These are phyloP conservation scores for Clepsis dumicolana DNA, from an alignment of 2,888 invertebrate species.

Conservation along the genomic window DNA sequence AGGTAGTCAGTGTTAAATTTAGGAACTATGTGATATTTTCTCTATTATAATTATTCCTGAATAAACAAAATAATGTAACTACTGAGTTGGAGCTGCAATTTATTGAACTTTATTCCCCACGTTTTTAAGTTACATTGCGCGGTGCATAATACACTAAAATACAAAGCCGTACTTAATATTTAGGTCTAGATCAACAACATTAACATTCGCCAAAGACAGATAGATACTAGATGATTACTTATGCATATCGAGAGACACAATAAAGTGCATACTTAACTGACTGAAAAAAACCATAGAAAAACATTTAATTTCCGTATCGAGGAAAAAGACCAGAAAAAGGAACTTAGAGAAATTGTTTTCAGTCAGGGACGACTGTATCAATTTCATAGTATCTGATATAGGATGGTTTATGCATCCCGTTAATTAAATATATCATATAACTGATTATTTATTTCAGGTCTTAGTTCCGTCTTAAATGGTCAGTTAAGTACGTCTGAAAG, in stretches of 20 bases:
- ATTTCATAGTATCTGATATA: neutral
- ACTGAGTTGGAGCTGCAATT: neutral
- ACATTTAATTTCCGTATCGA: too few species aligned
- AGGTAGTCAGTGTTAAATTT: conserved; percentile 68
- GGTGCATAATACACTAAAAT: neutral
- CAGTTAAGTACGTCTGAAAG: too few species aligned
- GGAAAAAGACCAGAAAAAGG: neutral
- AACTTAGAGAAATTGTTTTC: neutral
- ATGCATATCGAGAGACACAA: neutral
- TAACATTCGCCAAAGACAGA: neutral
- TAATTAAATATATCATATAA: too few species aligned
- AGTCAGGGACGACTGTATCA: neutral
- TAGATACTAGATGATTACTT: neutral
- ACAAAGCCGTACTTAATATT: neutral
- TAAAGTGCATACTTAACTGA: neutral
- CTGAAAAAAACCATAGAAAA: neutral
- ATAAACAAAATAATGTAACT: conserved; percentile 60
- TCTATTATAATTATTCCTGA: conserved; percentile 67
- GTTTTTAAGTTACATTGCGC: neutral
- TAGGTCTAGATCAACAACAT: neutral
- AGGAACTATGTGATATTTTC: conserved; percentile 78
- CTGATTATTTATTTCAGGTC: too few species aligned
- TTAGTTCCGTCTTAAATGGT: too few species aligned
- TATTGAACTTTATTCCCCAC: neutral
- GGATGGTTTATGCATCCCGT: too few species aligned